These are phyloP conservation scores for Drosophila colorata DNA, from an alignment of 2,888 invertebrate genomes.

Conservation along the genomic window DNA sequence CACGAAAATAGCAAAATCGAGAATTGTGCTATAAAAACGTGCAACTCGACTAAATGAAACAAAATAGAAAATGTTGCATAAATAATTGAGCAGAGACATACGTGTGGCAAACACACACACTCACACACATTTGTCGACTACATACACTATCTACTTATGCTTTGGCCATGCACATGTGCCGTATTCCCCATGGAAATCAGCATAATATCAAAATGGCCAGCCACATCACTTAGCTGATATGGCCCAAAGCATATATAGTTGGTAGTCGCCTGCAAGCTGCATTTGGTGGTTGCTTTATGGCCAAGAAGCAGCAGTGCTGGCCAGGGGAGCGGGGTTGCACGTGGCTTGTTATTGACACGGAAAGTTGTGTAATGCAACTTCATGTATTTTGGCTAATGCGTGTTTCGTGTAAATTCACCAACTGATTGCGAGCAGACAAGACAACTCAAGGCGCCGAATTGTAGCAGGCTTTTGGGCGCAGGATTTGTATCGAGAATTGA, in stretches of 20 bases:
- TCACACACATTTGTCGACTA: background rate
- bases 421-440: conserved; percentile 30
- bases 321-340: background rate
- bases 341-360: conserved; percentile 37
- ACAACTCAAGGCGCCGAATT: conserved; percentile 23
- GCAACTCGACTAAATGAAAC: conserved; percentile 47
- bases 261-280: conserved; percentile 37
- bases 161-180: conserved; percentile 58
- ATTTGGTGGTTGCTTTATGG: conserved; percentile 59
- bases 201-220: conserved; percentile 73
- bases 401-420: conserved; percentile 49
- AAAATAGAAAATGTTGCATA: conserved; percentile 75
- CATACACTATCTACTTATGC: conserved; percentile 2
- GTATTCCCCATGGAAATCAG: conserved; percentile 82
- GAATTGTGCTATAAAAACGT: conserved; percentile 62
- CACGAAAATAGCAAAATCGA: conserved; percentile 39
- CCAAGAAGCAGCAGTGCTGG: conserved; percentile 9
- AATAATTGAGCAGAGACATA: conserved; percentile 68
- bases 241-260: conserved; percentile 13
- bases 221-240: conserved; percentile 50
- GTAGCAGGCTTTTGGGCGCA: conserved; percentile 28
- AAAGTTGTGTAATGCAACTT: conserved; percentile 44
- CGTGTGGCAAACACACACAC: conserved; percentile 17
- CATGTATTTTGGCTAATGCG: conserved; percentile 55
- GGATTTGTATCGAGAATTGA: background rate